Conservation (phyloP, 2,888 invertebrate genomes). For the Notodromas monacha region DNA sequence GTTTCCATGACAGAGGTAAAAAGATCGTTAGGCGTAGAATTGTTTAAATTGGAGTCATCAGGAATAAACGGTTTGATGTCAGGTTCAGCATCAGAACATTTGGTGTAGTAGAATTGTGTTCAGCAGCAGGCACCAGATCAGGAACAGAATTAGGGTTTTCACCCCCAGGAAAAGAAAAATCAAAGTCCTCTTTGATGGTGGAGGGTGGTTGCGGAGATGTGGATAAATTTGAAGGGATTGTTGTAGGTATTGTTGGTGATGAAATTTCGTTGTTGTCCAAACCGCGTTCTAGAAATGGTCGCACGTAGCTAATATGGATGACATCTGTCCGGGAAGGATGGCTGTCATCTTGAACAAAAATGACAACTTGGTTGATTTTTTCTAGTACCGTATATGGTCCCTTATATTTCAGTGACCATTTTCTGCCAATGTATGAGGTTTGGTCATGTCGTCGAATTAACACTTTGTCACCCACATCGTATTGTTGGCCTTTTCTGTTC, state of each 20-base stretch:
- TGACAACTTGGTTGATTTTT: slow-evolving; percentile 4
- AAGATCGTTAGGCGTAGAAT: slow-evolving; percentile 4
- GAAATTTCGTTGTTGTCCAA: slow-evolving; percentile 4
- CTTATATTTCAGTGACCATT: slow-evolving; percentile 4
- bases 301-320: slow-evolving; percentile 4
- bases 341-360: slow-evolving; percentile 2
- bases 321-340: slow-evolving; percentile 4
- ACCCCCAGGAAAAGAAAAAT: slow-evolving; percentile 4
- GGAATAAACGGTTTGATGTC: slow-evolving; percentile 4
- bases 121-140: slow-evolving; percentile 4
- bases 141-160: slow-evolving; percentile 4
- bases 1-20: not conserved
- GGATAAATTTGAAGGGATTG: slow-evolving; percentile 4
- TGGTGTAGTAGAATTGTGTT: slow-evolving; percentile 2
- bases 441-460: slow-evolving; percentile 4
- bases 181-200: slow-evolving; percentile 2
- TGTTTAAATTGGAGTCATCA: slow-evolving; percentile 1
- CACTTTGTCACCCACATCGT: slow-evolving; percentile 4
- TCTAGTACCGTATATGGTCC: slow-evolving; percentile 2
- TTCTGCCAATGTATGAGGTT: slow-evolving; percentile 4
- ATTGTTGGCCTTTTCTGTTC: slow-evolving; percentile 2
- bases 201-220: slow-evolving; percentile 4
- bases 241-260: slow-evolving; percentile 4
- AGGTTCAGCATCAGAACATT: slow-evolving; percentile 4
- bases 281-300: slow-evolving; percentile 1